These are phyloP conservation scores for Isurus oxyrinchus DNA, from an alignment of 2,113 vertebrate species.

Conservation along the genomic window DNA sequence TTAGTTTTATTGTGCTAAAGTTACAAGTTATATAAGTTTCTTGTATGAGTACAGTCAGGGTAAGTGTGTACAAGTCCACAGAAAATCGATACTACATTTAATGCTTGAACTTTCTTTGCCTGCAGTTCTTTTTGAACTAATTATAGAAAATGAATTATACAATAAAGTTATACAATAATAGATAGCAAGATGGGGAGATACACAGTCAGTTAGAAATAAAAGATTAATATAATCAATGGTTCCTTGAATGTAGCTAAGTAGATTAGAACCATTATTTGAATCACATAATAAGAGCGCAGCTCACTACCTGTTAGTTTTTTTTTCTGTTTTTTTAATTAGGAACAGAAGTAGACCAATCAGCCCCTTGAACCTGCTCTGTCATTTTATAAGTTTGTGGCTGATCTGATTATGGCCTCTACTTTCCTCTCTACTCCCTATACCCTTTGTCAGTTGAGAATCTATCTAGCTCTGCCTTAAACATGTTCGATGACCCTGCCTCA, in stretches of 20 bases:
- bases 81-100: not conserved
- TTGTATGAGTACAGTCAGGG: not conserved
- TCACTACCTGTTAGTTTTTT: not conserved
- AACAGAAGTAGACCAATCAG: too few relatives aligned
- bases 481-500: too few relatives aligned
- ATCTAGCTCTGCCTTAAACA: too few relatives aligned
- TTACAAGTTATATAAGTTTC: too few relatives aligned
- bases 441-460: too few relatives aligned
- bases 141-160: not conserved
- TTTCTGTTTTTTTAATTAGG: too few relatives aligned
- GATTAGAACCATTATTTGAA: not conserved
- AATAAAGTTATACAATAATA: not conserved
- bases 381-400: too few relatives aligned
- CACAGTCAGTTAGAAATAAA: not conserved
- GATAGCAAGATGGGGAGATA: not conserved
- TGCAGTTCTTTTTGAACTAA: not conserved
- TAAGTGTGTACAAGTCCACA: not conserved
- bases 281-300: not conserved
- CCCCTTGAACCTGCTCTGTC: too few relatives aligned
- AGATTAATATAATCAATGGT: not conserved
- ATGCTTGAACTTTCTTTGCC: not conserved
- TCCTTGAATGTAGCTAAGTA: not conserved
- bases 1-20: conserved; percentile 5
- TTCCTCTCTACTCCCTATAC: too few relatives aligned
- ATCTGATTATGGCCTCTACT: too few relatives aligned